These are phyloP conservation scores for Acanthisitta chloris DNA, from an alignment of 2,113 vertebrate genomes.

Conservation along the genomic window DNA sequence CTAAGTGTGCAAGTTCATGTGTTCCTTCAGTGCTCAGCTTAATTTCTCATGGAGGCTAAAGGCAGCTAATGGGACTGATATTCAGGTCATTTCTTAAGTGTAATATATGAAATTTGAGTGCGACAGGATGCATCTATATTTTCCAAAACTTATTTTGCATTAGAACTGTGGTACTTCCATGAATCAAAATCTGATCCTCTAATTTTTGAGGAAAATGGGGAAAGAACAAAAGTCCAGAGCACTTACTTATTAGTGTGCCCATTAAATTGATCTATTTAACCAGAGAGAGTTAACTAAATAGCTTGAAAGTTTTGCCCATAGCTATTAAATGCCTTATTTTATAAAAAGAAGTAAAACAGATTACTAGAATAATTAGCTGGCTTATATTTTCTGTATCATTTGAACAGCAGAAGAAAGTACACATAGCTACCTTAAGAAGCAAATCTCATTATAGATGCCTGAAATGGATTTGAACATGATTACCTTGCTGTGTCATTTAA, in stretches of 20 bases:
- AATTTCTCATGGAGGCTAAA: not conserved
- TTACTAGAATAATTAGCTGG: not conserved
- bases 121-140: not conserved
- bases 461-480: not conserved
- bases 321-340: not conserved
- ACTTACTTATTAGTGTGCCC: not conserved
- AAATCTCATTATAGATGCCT: not conserved
- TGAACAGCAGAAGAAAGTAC: not conserved
- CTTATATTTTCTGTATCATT: not conserved
- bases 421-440: not conserved
- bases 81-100: not conserved
- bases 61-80: not conserved
- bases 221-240: not conserved
- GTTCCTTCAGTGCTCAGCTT: not conserved
- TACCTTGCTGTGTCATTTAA: not conserved
- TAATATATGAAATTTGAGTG: not conserved
- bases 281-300: not conserved
- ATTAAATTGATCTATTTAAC: accelerated
- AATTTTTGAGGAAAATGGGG: not conserved
- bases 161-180: not conserved
- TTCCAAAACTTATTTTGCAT: not conserved
- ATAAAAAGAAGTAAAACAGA: not conserved
- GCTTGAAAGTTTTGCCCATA: not conserved
- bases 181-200: not conserved
- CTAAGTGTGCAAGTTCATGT: not conserved